Percentiles rank a stretch among this genome's conserved stretches.
Conservation (phyloP, 2,888 invertebrate genomes). For the Pyralis farinalis region DNA sequence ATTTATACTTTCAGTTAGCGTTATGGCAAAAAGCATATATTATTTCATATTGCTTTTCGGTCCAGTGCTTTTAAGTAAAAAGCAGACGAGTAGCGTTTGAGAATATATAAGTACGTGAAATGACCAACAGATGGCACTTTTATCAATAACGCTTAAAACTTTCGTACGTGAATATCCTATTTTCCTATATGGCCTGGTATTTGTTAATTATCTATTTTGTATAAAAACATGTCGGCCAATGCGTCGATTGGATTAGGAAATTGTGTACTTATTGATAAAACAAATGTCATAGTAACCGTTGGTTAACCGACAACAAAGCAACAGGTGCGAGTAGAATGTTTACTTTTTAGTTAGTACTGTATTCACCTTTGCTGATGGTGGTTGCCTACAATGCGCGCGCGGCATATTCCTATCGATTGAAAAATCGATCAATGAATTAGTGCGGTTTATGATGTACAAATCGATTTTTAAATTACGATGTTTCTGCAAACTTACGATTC, state of each 20-base stretch:
- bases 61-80: too few relatives aligned
- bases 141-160: background rate
- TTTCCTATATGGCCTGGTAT: too few relatives aligned
- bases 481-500: constrained; percentile 42
- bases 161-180: background rate
- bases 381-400: constrained; percentile 18
- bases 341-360: background rate
- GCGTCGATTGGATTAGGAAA: background rate
- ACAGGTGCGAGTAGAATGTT: background rate
- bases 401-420: constrained; percentile 24
- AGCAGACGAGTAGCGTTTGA: too few relatives aligned
- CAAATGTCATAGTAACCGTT: background rate
- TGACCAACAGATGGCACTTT: constrained; percentile 4
- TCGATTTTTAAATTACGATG: constrained; percentile 44
- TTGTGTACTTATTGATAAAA: background rate
- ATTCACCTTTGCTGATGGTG: background rate
- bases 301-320: background rate
- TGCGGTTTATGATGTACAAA: constrained; percentile 23
- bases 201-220: too few relatives aligned
- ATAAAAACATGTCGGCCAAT: background rate
- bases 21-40: too few relatives aligned
- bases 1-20: too few relatives aligned
- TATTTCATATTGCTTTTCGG: too few relatives aligned
- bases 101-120: too few relatives aligned
- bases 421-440: constrained; percentile 33